Evolutionary conservation across 2,113 vertebrate genomes (phyloP).

Genomic region (Anas platyrhynchos): DNA sequence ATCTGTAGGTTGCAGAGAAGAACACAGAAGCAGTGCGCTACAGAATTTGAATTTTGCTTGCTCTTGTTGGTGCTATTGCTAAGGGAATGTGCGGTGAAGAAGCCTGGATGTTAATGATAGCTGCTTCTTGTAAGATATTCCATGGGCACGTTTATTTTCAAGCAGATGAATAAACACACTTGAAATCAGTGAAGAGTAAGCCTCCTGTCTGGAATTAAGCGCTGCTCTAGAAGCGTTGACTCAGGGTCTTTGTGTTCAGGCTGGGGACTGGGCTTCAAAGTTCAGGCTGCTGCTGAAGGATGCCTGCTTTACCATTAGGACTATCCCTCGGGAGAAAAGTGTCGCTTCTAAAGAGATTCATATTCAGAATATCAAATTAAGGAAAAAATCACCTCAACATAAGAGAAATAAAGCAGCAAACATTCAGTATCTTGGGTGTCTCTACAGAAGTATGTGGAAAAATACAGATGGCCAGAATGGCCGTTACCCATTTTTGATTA

Average conservation of each 20-base stretch:
- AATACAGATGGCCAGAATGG: not conserved
- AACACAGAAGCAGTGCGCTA: not conserved
- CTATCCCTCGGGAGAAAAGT: not conserved
- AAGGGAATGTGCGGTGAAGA: not conserved
- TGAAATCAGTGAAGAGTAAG: not conserved
- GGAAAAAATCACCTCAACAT: not conserved
- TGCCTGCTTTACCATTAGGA: slow-evolving; percentile 5
- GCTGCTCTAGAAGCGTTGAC: not conserved
- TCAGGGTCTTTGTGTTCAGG: not conserved
- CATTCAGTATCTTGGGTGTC: not conserved
- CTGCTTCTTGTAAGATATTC: not conserved
- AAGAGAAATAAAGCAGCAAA: not conserved
- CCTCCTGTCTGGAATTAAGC: not conserved
- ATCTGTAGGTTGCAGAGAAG: not conserved
- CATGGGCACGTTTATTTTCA: not conserved
- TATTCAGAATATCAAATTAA: slow-evolving; percentile 31
- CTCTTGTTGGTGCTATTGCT: not conserved
- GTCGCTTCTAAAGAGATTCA: not conserved
- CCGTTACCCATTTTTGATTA: not conserved
- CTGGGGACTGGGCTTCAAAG: not conserved
- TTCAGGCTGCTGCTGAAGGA: not conserved
- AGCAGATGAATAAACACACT: not conserved
- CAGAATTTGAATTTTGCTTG: not conserved
- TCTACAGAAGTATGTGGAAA: not conserved
- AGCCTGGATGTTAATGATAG: not conserved